phyloP scores from a whole-genome alignment of 1,140 invertebrate species.

The Sipha flava region DNA sequence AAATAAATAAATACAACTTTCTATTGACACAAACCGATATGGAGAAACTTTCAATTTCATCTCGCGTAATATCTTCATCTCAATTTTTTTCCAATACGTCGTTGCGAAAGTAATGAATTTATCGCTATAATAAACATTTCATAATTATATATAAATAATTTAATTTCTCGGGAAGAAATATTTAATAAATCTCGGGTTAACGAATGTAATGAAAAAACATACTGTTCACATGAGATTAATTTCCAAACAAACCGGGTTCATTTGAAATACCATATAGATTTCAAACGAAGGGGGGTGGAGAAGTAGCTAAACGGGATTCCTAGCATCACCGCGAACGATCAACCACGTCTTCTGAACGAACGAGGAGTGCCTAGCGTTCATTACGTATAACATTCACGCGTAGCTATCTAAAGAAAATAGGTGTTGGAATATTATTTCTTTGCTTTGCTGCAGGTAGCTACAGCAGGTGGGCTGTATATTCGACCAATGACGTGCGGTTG shows the following conservation, averaged over 20 bases:
- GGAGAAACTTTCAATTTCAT: neutral
- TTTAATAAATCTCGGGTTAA: neutral
- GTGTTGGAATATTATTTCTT: slow-evolving; percentile 16
- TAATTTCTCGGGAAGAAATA: neutral
- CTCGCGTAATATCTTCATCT: neutral
- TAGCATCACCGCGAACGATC: neutral
- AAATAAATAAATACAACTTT: neutral
- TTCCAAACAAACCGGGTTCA: neutral
- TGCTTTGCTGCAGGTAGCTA: neutral
- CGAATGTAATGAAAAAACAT: neutral
- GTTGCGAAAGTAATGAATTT: neutral
- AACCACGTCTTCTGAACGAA: neutral
- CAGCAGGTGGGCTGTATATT: neutral
- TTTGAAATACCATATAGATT: neutral
- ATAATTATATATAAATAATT: neutral
- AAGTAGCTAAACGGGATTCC: slow-evolving; percentile 30
- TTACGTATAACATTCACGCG: neutral
- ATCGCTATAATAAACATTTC: neutral
- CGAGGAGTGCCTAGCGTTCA: neutral
- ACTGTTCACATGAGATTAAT: neutral
- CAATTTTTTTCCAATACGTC: neutral
- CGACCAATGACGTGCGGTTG: neutral
- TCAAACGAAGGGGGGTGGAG: neutral
- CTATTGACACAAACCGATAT: neutral
- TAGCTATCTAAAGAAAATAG: neutral